Evolutionary conservation across 2,797 vertebrate species (phyloP).

Genomic region (Pangasius sanitwongsei): DNA sequence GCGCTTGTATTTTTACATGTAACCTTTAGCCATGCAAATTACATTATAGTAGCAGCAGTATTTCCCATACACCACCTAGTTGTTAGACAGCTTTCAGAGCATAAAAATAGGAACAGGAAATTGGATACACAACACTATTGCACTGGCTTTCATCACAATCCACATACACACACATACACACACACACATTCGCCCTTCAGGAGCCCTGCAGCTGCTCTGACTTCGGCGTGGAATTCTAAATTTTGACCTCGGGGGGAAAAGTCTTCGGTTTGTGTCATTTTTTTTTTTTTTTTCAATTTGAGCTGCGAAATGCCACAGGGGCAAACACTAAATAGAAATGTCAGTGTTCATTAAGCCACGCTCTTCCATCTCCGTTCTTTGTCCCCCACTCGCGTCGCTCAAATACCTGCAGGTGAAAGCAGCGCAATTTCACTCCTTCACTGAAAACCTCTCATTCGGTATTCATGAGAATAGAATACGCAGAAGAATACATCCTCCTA

Average conservation of each 20-base stretch:
- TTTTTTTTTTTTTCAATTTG: background rate
- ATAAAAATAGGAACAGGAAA: background rate
- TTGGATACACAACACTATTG: conserved; percentile 19
- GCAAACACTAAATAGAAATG: conserved; percentile 24
- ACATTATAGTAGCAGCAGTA: background rate
- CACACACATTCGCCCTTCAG: conserved; percentile 5
- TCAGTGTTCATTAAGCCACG: conserved; percentile 34
- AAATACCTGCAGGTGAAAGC: background rate
- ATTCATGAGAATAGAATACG: background rate
- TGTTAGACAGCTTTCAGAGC: conserved; percentile 9
- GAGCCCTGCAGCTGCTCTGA: conserved; percentile 14
- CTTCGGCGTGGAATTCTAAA: conserved; percentile 8
- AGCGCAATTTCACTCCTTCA: background rate
- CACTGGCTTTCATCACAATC: conserved; percentile 22
- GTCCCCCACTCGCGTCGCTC: background rate
- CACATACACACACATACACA: background rate
- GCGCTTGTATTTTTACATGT: too few relatives aligned
- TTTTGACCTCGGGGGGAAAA: conserved; percentile 5
- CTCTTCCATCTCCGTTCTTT: background rate
- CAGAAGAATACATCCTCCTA: background rate
- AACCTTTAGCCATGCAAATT: background rate
- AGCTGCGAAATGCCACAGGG: conserved; percentile 14
- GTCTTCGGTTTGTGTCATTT: background rate
- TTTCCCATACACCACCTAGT: background rate
- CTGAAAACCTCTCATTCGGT: background rate